A percentile compares a stretch with the other conserved stretches of the same genome.
Evolutionary conservation across 2,113 vertebrate genomes (phyloP).

Genomic region (Thunnus maccoyii): DNA sequence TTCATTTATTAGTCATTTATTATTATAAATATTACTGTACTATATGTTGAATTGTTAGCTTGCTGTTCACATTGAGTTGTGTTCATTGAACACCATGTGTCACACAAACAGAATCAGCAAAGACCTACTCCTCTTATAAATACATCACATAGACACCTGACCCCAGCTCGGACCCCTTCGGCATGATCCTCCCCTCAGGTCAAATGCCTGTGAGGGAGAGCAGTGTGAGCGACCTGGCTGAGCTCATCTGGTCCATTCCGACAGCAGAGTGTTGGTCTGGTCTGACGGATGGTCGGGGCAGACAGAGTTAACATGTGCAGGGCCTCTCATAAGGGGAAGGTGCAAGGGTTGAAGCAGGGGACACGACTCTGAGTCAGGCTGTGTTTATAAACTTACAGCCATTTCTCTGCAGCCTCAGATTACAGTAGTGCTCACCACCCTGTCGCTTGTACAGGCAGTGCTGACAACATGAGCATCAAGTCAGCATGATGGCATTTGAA

Average conservation of each 20-base stretch:
- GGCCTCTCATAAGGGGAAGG: neutral
- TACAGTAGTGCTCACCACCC: neutral
- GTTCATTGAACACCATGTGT: no score
- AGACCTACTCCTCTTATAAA: neutral
- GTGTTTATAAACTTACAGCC: neutral
- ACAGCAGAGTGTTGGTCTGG: neutral
- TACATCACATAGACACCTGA: neutral
- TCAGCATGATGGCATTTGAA: conserved; percentile 13
- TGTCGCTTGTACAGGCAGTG: neutral
- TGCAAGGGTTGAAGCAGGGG: conserved; percentile 1
- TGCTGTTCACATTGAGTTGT: no score
- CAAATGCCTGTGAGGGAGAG: neutral
- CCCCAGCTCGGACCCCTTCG: neutral
- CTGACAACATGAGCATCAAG: neutral
- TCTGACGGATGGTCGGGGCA: conserved; percentile 15
- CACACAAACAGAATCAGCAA: neutral
- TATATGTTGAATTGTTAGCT: no score
- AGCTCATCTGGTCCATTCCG: conserved; percentile 14
- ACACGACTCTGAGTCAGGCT: neutral
- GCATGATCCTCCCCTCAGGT: neutral
- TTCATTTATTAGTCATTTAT: no score
- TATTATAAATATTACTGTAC: no score
- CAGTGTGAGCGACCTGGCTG: neutral
- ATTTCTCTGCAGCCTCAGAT: conserved; percentile 17
- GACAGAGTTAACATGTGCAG: conserved; percentile 8